phyloP scores from a whole-genome alignment of 1,140 invertebrate species.

The Archegozetes longisetosus region DNA sequence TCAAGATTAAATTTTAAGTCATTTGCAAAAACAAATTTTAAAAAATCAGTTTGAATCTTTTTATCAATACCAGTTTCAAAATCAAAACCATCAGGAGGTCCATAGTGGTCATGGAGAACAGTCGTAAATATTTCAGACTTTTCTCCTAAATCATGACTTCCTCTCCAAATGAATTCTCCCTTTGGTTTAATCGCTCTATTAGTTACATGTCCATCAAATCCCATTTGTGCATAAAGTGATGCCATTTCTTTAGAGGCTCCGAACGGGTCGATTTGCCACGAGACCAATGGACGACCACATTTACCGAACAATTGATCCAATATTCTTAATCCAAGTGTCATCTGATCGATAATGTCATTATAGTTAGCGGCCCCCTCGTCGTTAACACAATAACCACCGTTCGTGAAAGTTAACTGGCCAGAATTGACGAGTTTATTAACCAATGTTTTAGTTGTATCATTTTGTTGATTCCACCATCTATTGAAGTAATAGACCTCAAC shows the following conservation, averaged over 20 bases:
- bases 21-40: too few species aligned
- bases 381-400: constrained; percentile 78
- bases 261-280: too few species aligned
- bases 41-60: too few species aligned
- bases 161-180: constrained; percentile 7
- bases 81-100: constrained; percentile 6
- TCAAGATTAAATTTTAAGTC: too few species aligned
- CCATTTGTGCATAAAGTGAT: too few species aligned
- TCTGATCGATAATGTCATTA: constrained; percentile 82
- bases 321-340: constrained; percentile 41
- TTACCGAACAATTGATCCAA: constrained; percentile 40
- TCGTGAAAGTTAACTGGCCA: constrained; percentile 71
- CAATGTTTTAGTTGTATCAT: constrained; percentile 35
- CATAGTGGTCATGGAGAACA: constrained; percentile 4
- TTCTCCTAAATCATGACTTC: background rate
- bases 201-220: constrained; percentile 11
- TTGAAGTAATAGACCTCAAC: constrained; percentile 71
- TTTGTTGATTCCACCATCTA: constrained; percentile 72
- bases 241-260: too few species aligned
- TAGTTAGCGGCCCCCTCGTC: constrained; percentile 86
- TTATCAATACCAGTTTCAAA: constrained; percentile 11
- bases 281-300: constrained; percentile 38
- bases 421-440: constrained; percentile 27
- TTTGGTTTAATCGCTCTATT: background rate
- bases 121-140: constrained; percentile 6